phyloP scores from a whole-genome alignment of 2,113 vertebrate species.

The Scortum barcoo region DNA sequence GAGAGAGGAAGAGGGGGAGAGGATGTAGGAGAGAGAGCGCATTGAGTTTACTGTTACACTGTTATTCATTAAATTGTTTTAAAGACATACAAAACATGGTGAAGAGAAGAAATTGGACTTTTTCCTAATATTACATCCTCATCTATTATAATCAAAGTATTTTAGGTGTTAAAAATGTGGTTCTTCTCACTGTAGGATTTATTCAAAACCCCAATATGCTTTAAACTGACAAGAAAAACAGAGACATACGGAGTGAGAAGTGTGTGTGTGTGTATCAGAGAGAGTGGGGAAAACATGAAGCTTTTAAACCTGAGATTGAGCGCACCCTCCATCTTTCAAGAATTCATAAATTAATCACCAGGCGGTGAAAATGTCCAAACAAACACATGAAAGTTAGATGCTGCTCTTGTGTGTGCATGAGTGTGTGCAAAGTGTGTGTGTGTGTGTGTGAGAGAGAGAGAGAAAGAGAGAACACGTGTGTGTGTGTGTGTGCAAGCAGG shows the following conservation, averaged over 20 bases:
- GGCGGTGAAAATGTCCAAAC: constrained; percentile 80
- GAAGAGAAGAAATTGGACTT: too few relatives aligned
- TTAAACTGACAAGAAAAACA: constrained; percentile 18
- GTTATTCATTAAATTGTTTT: neutral
- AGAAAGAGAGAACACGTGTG: neutral
- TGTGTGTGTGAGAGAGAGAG: constrained; percentile 10
- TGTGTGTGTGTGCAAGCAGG: constrained; percentile 26
- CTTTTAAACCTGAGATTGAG: constrained; percentile 83
- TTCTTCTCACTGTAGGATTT: neutral
- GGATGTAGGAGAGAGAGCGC: neutral
- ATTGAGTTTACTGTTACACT: neutral
- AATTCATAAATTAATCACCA: constrained; percentile 81
- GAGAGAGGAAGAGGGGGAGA: constrained; percentile 39
- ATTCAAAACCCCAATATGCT: neutral
- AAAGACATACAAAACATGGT: neutral
- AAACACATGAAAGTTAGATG: constrained; percentile 79
- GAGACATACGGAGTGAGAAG: neutral
- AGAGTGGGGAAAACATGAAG: constrained; percentile 49
- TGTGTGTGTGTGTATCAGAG: constrained; percentile 9
- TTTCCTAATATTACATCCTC: neutral
- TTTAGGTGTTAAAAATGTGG: neutral
- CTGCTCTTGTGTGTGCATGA: constrained; percentile 31
- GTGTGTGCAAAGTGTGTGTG: constrained; percentile 29
- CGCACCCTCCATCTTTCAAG: constrained; percentile 68
- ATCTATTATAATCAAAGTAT: neutral